Percentiles rank a stretch among this genome's conserved stretches.
These are phyloP conservation scores for Lytechinus variegatus DNA, from an alignment of 35 echinoderm and acorn worm genomes.

Conservation along the genomic window DNA sequence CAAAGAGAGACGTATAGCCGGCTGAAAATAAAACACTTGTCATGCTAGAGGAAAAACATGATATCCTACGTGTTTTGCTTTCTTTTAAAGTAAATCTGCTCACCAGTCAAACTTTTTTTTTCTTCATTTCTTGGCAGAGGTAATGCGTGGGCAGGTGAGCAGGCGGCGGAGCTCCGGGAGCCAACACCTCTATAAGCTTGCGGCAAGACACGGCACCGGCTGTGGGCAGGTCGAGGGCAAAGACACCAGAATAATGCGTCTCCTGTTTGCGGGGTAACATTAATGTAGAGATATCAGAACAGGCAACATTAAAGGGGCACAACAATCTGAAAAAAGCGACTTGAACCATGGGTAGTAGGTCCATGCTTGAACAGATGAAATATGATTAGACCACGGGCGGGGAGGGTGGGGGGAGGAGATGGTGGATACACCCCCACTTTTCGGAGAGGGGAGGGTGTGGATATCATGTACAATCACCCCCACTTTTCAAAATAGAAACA, in stretches of 20 bases:
- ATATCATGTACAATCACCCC: no score
- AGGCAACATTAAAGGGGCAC: not conserved
- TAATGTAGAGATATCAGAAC: not conserved
- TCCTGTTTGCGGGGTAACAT: not conserved
- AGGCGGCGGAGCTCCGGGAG: not conserved
- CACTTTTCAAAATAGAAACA: no score
- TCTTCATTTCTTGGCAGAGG: not conserved
- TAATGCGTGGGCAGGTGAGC: not conserved
- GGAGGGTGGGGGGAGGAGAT: no score
- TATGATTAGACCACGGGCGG: no score
- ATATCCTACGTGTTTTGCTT: not conserved
- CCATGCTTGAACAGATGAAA: no score
- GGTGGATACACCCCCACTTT: no score
- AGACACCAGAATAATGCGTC: not conserved
- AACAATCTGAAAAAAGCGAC: no score
- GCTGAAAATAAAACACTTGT: no score
- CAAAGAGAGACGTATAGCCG: not conserved
- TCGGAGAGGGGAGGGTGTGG: no score
- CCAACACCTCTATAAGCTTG: not conserved
- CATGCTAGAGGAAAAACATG: no score
- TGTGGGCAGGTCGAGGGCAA: not conserved
- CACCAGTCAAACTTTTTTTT: not conserved
- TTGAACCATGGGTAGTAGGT: no score
- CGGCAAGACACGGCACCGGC: not conserved
- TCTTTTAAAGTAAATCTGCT: not conserved